Base-by-base conservation (phyloP, 2,113 vertebrate genomes). In the Pogona vitticeps region DNA sequence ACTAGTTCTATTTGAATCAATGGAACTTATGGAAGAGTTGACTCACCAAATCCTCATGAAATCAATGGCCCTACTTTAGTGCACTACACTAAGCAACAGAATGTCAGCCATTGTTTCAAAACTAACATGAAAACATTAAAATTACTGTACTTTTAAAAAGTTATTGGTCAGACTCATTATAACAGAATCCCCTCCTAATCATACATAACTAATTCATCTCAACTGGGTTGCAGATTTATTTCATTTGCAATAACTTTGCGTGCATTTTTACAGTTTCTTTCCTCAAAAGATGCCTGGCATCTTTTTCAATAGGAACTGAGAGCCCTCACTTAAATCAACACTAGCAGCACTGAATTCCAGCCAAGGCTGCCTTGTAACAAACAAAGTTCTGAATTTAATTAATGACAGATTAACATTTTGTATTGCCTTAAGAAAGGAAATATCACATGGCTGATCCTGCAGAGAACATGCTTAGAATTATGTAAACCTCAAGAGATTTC, bases 401-500 rank as follows among this genome's bases (percentile, higher is more conserved):
- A 52, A 80, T 23, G 42, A 52, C 14, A 56, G 70, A 73, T 56
- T 38, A 12, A 58, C 28, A 71, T 71, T 0, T 46, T 83, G 63
- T 85, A 83, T 10, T 1, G 52, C 33, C 33, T 85, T 75, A 65
- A 83, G 52, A 82, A 56, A 75, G 31, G 1, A 88, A 88, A 89
- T 92, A 83, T 76, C 86, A 86, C 75, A 76, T 71, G 52, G 28
- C 36, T 87, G 83, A 40, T 33, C 89, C 56, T 76, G 31, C 71
- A 88, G 15, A 80, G 1, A 89, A 71, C 13, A 90, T 70, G 26
- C 58, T 76, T 79, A 15, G 12, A 76, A 56, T 71, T 28, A 42
- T 75, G 79, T 83, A 86, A 87, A 75, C 78, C 91, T 93, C 89
- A 67, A 75, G 89, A 87, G 36, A n/a, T 40, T 93, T 88, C 70